A percentile compares a stretch with the other conserved stretches of the same genome.
Conservation (phyloP, 2,888 invertebrate genomes). For the Lepidocyrtinus sp. region DNA sequence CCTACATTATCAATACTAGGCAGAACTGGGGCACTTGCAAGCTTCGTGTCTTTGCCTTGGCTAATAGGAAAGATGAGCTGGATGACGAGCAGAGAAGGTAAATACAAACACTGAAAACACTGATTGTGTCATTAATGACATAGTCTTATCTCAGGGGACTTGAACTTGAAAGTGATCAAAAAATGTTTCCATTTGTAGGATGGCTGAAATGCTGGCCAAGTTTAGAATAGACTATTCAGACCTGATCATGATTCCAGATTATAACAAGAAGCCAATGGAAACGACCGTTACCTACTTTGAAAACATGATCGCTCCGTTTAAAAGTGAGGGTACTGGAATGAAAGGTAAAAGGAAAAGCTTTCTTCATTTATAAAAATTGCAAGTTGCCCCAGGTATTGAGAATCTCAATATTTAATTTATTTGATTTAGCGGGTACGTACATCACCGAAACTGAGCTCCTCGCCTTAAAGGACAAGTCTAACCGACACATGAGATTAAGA, state of each 20-base stretch:
- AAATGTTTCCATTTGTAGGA: slow-evolving; percentile 78
- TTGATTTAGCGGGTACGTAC: slow-evolving; percentile 48
- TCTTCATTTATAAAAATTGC: no score
- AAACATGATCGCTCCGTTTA: slow-evolving; percentile 71
- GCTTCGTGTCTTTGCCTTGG: slow-evolving; percentile 85
- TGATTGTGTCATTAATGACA: no score
- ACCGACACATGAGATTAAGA: slow-evolving; percentile 89
- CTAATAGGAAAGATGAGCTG: slow-evolving; percentile 83
- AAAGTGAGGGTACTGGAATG: slow-evolving; percentile 42
- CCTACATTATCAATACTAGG: slow-evolving; percentile 86
- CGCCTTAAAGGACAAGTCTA: slow-evolving; percentile 88
- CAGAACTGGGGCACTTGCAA: slow-evolving; percentile 85
- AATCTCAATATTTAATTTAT: neutral
- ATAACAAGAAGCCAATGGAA: slow-evolving; percentile 85
- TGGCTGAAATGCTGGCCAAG: slow-evolving; percentile 93
- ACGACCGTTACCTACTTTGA: slow-evolving; percentile 84
- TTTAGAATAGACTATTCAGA: slow-evolving; percentile 96
- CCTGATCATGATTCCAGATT: slow-evolving; percentile 91
- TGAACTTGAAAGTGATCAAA: no score
- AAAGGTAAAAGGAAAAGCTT: slow-evolving; percentile 42
- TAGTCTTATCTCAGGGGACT: no score
- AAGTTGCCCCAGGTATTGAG: no score
- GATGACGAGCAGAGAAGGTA: slow-evolving; percentile 91
- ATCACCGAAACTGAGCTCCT: slow-evolving; percentile 83
- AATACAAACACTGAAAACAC: no score